phyloP scores from a whole-genome alignment of 2,888 invertebrate species.

The Tubulanus polymorphus region DNA sequence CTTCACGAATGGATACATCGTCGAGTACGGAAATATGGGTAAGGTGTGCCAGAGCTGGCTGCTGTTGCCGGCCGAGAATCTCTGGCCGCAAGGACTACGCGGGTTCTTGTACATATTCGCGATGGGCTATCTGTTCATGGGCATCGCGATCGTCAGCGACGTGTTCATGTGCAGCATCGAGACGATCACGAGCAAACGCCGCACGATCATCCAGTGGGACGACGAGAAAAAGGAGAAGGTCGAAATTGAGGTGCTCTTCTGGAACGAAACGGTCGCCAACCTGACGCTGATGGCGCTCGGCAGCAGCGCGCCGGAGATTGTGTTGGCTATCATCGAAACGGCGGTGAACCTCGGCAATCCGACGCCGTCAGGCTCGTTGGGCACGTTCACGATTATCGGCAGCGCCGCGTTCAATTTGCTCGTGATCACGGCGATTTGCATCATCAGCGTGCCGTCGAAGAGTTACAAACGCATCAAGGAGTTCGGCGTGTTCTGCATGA shows the following conservation, averaged over 20 bases:
- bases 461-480: conserved; percentile 36
- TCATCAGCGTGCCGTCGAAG: conserved; percentile 34
- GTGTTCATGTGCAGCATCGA: conserved; percentile 50
- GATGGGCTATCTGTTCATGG: conserved; percentile 44
- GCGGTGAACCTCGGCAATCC: conserved; percentile 19
- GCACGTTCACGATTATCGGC: conserved; percentile 49
- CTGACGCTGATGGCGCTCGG: conserved; percentile 49
- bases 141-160: conserved; percentile 47
- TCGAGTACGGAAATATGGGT: conserved; percentile 27
- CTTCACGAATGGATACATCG: conserved; percentile 37
- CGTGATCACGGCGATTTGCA: conserved; percentile 45
- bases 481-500: conserved; percentile 44
- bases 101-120: conserved; percentile 43
- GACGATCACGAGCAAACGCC: conserved; percentile 45
- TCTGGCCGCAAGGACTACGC: conserved; percentile 36
- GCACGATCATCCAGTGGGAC: conserved; percentile 40
- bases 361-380: conserved; percentile 30
- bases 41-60: conserved; percentile 35
- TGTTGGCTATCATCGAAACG: conserved; percentile 40
- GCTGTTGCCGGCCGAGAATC: conserved; percentile 47
- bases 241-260: conserved; percentile 40
- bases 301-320: conserved; percentile 48
- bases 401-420: conserved; percentile 49
- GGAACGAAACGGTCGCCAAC: conserved; percentile 51
- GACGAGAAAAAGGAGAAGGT: conserved; percentile 37